Evolutionary conservation across 2,797 vertebrate species (phyloP).

Genomic region (Gadopsis bispinosus): DNA sequence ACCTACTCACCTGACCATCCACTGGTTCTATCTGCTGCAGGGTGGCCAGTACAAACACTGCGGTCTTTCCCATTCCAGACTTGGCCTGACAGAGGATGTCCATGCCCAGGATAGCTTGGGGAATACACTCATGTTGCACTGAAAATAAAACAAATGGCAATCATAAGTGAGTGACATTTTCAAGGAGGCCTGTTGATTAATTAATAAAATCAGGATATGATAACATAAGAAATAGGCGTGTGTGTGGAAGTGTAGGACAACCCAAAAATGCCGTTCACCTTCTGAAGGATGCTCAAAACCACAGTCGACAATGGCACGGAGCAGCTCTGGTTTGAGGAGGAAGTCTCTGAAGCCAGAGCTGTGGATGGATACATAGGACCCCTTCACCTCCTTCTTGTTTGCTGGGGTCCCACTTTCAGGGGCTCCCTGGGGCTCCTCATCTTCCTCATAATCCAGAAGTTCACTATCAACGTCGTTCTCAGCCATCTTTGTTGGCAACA

Average conservation of each 20-base stretch:
- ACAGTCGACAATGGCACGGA: constrained; percentile 92
- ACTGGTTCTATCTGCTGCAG: constrained; percentile 91
- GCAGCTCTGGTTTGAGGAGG: constrained; percentile 91
- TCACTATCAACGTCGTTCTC: constrained; percentile 92
- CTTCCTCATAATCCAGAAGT: constrained; percentile 93
- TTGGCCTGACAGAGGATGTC: constrained; percentile 92
- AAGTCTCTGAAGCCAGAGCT: constrained; percentile 94
- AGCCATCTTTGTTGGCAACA: constrained; percentile 87
- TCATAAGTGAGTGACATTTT: background rate
- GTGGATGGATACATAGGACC: constrained; percentile 94
- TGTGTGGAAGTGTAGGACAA: background rate
- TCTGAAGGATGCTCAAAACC: constrained; percentile 94
- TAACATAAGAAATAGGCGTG: background rate
- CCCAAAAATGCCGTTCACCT: constrained; percentile 75
- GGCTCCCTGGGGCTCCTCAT: constrained; percentile 90
- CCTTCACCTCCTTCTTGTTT: constrained; percentile 92
- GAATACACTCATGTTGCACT: constrained; percentile 93
- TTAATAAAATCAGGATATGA: background rate
- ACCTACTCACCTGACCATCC: constrained; percentile 86
- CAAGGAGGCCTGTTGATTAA: background rate
- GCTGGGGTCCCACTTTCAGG: constrained; percentile 82
- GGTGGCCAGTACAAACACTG: constrained; percentile 91
- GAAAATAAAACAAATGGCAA: constrained; percentile 25
- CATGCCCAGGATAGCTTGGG: constrained; percentile 92
- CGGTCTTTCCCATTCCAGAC: constrained; percentile 93